Percentiles rank a stretch among this genome's conserved stretches.
phyloP scores from a whole-genome alignment of 2,113 vertebrate genomes.

The Oryzias curvinotus region DNA sequence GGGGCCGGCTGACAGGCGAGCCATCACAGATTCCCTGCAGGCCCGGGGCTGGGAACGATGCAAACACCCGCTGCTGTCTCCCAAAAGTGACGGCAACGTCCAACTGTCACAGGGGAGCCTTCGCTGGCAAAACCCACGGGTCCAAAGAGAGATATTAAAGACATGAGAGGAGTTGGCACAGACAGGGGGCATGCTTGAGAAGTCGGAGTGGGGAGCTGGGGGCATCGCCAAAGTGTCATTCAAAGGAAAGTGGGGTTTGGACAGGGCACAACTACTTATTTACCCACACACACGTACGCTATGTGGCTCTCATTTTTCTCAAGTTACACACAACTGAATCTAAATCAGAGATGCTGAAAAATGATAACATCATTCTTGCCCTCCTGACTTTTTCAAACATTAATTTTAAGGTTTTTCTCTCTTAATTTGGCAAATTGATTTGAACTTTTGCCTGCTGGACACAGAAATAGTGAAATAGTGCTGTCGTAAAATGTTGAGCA shows the following conservation, averaged over 20 bases:
- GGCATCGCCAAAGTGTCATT: slow-evolving; percentile 81
- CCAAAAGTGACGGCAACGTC: slow-evolving; percentile 74
- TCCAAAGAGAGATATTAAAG: slow-evolving; percentile 82
- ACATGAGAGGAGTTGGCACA: slow-evolving; percentile 76
- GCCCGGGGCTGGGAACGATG: slow-evolving; percentile 71
- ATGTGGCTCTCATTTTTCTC: slow-evolving; percentile 54
- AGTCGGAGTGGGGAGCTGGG: slow-evolving; percentile 70
- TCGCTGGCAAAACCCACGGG: slow-evolving; percentile 71
- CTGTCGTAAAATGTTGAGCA: too few relatives aligned
- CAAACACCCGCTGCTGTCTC: slow-evolving; percentile 73
- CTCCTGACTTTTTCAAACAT: background rate
- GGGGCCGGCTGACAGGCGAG: slow-evolving; percentile 86
- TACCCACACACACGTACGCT: slow-evolving; percentile 51
- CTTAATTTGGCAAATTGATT: background rate
- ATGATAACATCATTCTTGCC: slow-evolving; percentile 6
- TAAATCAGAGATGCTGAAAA: slow-evolving; percentile 28
- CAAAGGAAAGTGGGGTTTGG: slow-evolving; percentile 81
- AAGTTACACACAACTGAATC: slow-evolving; percentile 54
- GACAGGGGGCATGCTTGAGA: slow-evolving; percentile 74
- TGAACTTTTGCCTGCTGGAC: background rate
- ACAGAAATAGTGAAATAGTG: too few relatives aligned
- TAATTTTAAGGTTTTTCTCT: background rate
- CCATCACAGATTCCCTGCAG: slow-evolving; percentile 77
- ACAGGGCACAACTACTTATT: slow-evolving; percentile 68
- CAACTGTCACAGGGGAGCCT: slow-evolving; percentile 78